Evolutionary conservation across 2,797 vertebrate species (phyloP).

Genomic region (Characodon lateralis): DNA sequence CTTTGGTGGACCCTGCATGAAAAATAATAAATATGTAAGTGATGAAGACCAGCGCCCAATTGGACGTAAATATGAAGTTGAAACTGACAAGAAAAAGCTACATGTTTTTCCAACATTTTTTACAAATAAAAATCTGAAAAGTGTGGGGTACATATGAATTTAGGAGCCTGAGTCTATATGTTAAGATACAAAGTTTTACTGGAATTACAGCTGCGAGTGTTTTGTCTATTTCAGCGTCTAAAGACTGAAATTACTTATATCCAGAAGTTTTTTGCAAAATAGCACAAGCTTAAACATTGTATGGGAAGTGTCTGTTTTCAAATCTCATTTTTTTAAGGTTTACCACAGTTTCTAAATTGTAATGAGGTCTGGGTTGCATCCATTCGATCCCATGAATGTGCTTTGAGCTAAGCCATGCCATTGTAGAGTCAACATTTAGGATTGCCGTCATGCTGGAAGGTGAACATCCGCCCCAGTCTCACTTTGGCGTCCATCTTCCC

Average conservation of each 20-base stretch:
- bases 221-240: neutral
- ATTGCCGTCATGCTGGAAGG: neutral
- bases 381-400: too few species aligned
- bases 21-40: slow-evolving; percentile 9
- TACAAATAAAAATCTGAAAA: neutral
- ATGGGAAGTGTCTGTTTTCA: too few species aligned
- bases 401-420: too few species aligned
- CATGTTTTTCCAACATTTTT: neutral
- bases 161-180: neutral
- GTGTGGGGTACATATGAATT: neutral
- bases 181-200: neutral
- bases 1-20: slow-evolving; percentile 79
- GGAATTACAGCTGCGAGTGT: neutral
- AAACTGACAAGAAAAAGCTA: neutral
- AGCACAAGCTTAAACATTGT: too few species aligned
- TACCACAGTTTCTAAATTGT: neutral
- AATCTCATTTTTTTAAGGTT: neutral
- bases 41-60: slow-evolving; percentile 2
- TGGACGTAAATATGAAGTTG: neutral
- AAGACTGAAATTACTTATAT: neutral
- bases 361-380: neutral
- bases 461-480: neutral
- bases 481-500: too few species aligned
- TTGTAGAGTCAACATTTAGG: too few species aligned
- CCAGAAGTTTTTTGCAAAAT: too few species aligned